Evolutionary conservation across 2,113 vertebrate species (phyloP).

Genomic region (Ornithorhynchus anatinus): DNA sequence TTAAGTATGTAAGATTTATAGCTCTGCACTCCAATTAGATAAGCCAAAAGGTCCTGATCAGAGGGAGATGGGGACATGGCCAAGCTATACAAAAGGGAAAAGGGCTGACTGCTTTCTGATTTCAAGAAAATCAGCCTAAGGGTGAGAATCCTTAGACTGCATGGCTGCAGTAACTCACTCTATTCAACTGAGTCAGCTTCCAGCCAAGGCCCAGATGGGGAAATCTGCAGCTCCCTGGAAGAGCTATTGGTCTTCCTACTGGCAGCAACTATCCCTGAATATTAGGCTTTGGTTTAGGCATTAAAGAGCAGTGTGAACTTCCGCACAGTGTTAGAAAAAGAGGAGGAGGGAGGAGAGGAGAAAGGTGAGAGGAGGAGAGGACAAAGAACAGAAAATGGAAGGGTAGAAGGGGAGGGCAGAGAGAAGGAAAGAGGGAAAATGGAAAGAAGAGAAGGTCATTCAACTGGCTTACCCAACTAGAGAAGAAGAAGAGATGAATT

Average conservation of each 20-base stretch:
- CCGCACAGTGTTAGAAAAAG: background rate
- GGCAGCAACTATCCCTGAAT: accelerated
- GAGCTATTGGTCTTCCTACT: background rate
- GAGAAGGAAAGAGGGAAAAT: too few species aligned
- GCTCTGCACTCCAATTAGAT: background rate
- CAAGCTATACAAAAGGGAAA: background rate
- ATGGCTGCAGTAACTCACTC: background rate
- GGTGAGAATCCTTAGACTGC: background rate
- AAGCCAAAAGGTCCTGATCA: background rate
- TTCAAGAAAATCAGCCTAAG: background rate
- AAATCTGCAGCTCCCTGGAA: accelerated
- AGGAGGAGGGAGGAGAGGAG: accelerated
- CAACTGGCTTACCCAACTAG: too few species aligned
- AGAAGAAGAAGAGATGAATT: too few species aligned
- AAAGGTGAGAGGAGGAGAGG: background rate
- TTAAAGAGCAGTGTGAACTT: background rate
- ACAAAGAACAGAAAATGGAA: too few species aligned
- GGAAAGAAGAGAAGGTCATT: too few species aligned
- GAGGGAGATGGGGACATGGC: background rate
- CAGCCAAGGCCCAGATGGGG: background rate
- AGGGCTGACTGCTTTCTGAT: background rate
- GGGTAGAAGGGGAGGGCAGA: too few species aligned
- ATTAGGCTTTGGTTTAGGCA: background rate
- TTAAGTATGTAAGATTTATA: slow-evolving; percentile 40
- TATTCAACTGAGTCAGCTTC: accelerated